These are phyloP conservation scores for Pyrrhia umbra DNA, from an alignment of 2,888 invertebrate genomes.

Conservation along the genomic window DNA sequence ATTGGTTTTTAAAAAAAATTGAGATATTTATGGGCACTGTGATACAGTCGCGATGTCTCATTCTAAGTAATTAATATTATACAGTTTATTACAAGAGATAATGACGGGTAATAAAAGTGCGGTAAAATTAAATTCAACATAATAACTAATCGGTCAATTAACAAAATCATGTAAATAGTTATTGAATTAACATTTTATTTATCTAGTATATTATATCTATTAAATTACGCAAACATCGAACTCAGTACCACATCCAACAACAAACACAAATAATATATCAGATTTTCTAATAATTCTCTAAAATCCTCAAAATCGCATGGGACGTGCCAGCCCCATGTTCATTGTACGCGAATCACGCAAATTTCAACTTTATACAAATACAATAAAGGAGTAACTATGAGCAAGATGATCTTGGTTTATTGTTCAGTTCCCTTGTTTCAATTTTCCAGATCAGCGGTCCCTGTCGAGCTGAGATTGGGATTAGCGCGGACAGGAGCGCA, in stretches of 20 bases:
- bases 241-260: conserved; percentile 40
- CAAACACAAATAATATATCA: conserved; percentile 52
- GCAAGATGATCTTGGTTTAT: conserved; percentile 31
- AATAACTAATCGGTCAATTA: no score
- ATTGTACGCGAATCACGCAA: background rate
- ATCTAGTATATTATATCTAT: no score
- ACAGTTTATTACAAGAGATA: no score
- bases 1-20: conserved; percentile 22
- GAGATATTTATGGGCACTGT: no score
- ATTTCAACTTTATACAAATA: background rate
- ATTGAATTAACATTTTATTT: no score
- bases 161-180: no score
- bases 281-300: conserved; percentile 75
- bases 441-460: conserved; percentile 86
- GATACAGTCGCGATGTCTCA: no score
- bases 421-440: conserved; percentile 76
- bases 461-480: conserved; percentile 78
- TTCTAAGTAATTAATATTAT: no score
- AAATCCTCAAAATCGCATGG: conserved; percentile 82
- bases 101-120: no score
- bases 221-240: background rate
- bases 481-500: conserved; percentile 67
- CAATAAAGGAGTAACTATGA: conserved; percentile 14
- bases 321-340: conserved; percentile 63
- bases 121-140: no score